Percentiles rank a stretch among this genome's conserved stretches.
Evolutionary conservation across 2,888 invertebrate species (phyloP).

Genomic region (Agriopis marginaria): DNA sequence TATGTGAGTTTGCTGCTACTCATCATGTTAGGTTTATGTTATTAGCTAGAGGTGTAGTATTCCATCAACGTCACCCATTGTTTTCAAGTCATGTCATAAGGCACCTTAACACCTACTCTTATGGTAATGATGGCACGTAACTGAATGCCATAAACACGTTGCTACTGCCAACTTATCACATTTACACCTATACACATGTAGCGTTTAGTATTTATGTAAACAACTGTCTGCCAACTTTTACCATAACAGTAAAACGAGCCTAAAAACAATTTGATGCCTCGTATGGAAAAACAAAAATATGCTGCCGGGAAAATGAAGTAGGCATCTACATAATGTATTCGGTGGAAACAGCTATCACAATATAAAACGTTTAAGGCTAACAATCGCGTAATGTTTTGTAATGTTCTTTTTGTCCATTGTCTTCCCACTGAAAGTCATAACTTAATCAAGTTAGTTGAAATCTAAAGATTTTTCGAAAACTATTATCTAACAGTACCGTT

Average conservation of each 20-base stretch:
- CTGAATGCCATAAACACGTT: conserved; percentile 5
- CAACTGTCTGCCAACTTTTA: conserved; percentile 20
- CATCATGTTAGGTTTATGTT: neutral
- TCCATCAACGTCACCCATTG: conserved; percentile 1
- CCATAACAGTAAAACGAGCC: conserved; percentile 19
- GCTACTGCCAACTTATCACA: conserved; percentile 9
- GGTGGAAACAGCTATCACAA: conserved; percentile 3
- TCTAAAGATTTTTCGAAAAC: too few relatives aligned
- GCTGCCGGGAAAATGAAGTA: conserved; percentile 1
- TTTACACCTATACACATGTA: conserved; percentile 1
- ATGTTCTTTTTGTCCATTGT: neutral
- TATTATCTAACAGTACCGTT: too few relatives aligned
- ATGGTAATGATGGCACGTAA: conserved; percentile 19
- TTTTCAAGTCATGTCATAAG: conserved; percentile 12
- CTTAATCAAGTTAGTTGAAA: too few relatives aligned
- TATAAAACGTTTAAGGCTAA: neutral
- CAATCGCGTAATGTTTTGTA: neutral
- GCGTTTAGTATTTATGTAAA: conserved; percentile 6
- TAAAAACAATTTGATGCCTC: conserved; percentile 17
- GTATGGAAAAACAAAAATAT: conserved; percentile 22
- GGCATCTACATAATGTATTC: neutral
- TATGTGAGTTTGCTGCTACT: too few relatives aligned
- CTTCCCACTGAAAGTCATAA: neutral
- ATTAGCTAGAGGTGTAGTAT: neutral
- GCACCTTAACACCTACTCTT: neutral